Evolutionary conservation across 2,797 vertebrate genomes (phyloP).

Genomic region (Perodicticus potto): DNA sequence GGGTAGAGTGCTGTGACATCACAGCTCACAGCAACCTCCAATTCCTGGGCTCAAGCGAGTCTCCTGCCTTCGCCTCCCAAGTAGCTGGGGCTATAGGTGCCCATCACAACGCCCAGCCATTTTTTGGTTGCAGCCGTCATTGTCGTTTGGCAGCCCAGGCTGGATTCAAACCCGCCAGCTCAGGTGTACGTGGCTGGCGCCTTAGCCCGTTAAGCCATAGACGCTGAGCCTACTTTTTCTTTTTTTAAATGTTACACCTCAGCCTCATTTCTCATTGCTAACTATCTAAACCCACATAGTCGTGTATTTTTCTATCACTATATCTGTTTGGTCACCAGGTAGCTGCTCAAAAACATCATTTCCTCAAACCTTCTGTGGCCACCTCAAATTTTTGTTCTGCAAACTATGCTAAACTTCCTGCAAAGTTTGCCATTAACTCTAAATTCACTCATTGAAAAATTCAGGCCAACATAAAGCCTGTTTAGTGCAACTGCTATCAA

Average conservation of each 20-base stretch:
- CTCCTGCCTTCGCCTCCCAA: too few relatives aligned
- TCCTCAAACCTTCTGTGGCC: background rate
- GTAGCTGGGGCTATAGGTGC: too few relatives aligned
- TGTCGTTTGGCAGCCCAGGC: too few relatives aligned
- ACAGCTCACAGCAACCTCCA: too few relatives aligned
- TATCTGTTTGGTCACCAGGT: background rate
- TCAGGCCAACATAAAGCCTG: constrained; percentile 1
- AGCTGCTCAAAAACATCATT: background rate
- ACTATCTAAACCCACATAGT: background rate
- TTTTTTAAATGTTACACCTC: background rate
- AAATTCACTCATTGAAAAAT: constrained; percentile 20
- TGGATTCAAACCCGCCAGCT: too few relatives aligned
- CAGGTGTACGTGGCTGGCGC: too few relatives aligned
- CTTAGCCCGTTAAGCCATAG: too few relatives aligned
- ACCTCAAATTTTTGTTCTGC: constrained; percentile 25
- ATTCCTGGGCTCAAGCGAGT: too few relatives aligned
- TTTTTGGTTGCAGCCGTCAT: too few relatives aligned
- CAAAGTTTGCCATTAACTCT: constrained; percentile 15
- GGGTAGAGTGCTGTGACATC: too few relatives aligned
- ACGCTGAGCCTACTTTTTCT: background rate
- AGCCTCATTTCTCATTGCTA: background rate
- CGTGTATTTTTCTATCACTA: background rate
- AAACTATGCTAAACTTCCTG: background rate
- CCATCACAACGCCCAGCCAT: too few relatives aligned
- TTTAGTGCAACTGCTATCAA: background rate